Percentiles rank a stretch among this genome's conserved stretches.
phyloP scores from a whole-genome alignment of 2,113 vertebrate species.

The Otus sunia region DNA sequence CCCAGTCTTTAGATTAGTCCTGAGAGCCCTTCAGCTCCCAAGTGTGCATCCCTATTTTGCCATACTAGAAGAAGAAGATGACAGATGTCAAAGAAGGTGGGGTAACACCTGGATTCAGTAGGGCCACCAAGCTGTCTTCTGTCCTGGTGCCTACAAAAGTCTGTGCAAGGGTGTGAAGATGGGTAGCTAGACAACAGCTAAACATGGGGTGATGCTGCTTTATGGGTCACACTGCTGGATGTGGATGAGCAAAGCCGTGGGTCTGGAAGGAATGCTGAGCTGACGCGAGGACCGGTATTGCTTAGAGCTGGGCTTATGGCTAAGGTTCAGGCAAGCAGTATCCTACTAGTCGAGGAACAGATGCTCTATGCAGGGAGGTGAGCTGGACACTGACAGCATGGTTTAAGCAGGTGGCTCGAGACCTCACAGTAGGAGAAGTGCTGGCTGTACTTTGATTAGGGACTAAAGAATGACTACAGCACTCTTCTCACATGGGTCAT shows the following conservation, averaged over 20 bases:
- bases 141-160: neutral
- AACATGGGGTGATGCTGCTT: neutral
- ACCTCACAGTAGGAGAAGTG: neutral
- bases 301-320: neutral
- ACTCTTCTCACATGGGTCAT: neutral
- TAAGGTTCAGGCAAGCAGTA: neutral
- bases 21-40: neutral
- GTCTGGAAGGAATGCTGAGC: neutral
- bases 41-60: neutral
- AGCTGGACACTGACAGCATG: neutral
- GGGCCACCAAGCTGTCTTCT: neutral
- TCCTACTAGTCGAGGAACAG: neutral
- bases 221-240: neutral
- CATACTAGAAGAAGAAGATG: neutral
- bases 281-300: rapidly evolving
- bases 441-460: neutral
- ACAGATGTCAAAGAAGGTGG: neutral
- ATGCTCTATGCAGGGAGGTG: neutral
- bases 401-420: neutral
- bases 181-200: neutral
- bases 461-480: neutral
- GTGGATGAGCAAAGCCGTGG: neutral
- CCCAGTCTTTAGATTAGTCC: neutral
- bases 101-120: neutral
- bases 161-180: neutral